Percentiles rank a stretch among this genome's conserved stretches.
These are phyloP conservation scores for Folsomia manolachei DNA, from an alignment of 2,888 invertebrate genomes.

Conservation along the genomic window DNA sequence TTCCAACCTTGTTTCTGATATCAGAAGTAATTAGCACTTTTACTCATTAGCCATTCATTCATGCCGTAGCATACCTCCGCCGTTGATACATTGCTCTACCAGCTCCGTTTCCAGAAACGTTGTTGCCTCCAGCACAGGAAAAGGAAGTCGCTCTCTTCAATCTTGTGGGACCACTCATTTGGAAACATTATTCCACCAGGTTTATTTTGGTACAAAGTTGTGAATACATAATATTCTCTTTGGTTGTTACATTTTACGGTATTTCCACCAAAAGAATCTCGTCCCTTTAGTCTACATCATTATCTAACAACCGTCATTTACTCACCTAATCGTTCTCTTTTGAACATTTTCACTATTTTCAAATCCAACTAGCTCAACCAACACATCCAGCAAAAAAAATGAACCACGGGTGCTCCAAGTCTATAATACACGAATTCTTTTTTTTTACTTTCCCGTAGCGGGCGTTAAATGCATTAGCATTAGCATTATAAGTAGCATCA, in stretches of 20 bases:
- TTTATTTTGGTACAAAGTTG: too few species aligned
- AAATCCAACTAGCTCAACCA: not conserved
- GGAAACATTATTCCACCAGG: too few species aligned
- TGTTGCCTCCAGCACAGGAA: not conserved
- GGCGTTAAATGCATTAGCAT: not conserved
- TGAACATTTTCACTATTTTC: not conserved
- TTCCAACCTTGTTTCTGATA: too few species aligned
- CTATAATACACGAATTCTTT: not conserved
- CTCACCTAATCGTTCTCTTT: not conserved
- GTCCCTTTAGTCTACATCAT: not conserved
- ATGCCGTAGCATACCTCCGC: too few species aligned
- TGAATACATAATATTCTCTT: not conserved
- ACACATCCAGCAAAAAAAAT: too few species aligned
- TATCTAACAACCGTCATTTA: slow-evolving; percentile 2
- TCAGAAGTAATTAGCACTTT: slow-evolving; percentile 44
- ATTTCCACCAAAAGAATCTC: not conserved
- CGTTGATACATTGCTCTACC: too few species aligned
- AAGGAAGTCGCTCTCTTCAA: not conserved
- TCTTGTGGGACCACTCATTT: not conserved
- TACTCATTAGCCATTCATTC: slow-evolving; percentile 19
- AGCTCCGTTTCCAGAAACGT: too few species aligned
- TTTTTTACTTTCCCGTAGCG: not conserved
- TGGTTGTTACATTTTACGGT: not conserved
- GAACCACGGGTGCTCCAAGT: too few species aligned
- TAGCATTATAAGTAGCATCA: slow-evolving; percentile 2